Base-by-base conservation (phyloP, 2,888 invertebrate genomes). In the Euclidia mi region DNA sequence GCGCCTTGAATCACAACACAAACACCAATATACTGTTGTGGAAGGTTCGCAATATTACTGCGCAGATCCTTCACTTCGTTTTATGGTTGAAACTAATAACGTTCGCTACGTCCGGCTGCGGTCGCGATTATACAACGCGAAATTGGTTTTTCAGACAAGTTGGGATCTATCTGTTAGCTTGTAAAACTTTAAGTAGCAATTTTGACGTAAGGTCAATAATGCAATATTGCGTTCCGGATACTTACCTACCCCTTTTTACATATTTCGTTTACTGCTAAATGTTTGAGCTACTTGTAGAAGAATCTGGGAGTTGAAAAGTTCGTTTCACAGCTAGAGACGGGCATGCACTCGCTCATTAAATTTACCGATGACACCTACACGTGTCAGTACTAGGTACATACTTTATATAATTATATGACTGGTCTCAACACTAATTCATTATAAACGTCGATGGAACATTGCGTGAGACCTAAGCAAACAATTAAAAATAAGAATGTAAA, bases 1-100 rank as follows among this genome's bases (percentile, higher is more conserved):
- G 77, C 68, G 69, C 66, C 74, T 56, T 69, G 77, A 76, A 73
- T 76, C 55, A 63, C 57, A 61, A 68, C 53, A 58, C 52, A 60
- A 57, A 57, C 46, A 65, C 3, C 29, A 45, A 56, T 55, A 52
- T 34, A 56, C 34, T 52, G n/a, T 56, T 50, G n/a, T 15, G 31
- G 17, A 47, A 49, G 15, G 11, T 46, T 48, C 34, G 15, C 17
- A 7, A 29, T 31, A 38, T 35, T 20, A 38, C 37, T 47, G 28
- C 14, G 18, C 40, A 32, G 10, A 41, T 41, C 32, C 2, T 14
- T 15, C 32, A 32, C 11, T 4, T 7, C 17, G 12, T 37, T 47
- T 47, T 28, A 14, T 25, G 10, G 14, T 9, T 25, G 14, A 41
- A 25, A 28, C 14, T 20, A 41, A 41, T 41, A 41, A 11, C 14